Conservation (phyloP, 2,797 vertebrate species). For the Bryconaethiops microstoma region DNA sequence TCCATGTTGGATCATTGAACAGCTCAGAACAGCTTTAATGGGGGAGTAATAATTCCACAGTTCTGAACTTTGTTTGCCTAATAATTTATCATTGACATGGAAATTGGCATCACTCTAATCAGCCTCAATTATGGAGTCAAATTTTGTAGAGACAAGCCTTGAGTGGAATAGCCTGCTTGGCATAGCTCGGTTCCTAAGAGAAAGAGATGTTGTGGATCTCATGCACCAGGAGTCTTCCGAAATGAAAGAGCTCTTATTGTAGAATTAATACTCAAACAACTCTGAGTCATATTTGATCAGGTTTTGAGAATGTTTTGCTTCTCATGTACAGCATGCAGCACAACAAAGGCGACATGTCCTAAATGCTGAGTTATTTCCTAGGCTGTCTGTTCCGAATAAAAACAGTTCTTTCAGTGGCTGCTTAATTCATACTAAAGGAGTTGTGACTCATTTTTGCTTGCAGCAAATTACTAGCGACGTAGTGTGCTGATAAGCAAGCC, state of each 20-base stretch:
- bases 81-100: background rate
- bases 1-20: too few relatives aligned
- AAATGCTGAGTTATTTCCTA: background rate
- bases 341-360: background rate
- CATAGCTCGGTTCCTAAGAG: background rate
- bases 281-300: background rate
- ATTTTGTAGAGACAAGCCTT: background rate
- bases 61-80: background rate
- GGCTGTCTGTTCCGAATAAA: constrained; percentile 6
- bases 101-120: background rate
- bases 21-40: too few relatives aligned
- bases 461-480: constrained; percentile 19
- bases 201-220: background rate
- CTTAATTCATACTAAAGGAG: constrained; percentile 8
- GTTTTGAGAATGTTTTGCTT: background rate
- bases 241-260: background rate
- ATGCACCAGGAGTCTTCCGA: too few relatives aligned
- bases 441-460: constrained; percentile 22
- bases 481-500: constrained; percentile 18
- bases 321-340: background rate
- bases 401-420: background rate
- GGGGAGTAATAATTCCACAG: background rate
- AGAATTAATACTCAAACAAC: background rate
- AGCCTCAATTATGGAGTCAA: background rate
- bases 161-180: background rate